Base-by-base conservation (phyloP, 2,888 invertebrate genomes). In the Eupsilia transversa region DNA sequence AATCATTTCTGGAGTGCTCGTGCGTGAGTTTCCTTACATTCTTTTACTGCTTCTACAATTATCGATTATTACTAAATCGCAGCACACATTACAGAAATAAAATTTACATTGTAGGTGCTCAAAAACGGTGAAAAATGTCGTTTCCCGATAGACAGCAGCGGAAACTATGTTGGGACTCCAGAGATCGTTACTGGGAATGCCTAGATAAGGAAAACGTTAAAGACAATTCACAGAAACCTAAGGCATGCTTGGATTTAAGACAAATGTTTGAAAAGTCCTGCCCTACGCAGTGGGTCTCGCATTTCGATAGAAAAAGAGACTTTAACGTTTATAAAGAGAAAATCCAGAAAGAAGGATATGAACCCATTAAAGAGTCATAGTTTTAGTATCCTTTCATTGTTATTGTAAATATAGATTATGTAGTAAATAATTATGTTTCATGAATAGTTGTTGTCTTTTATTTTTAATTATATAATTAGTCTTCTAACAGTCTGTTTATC, bases 131-230 rank as follows among this genome's bases (percentile, higher is more conserved):
- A 93, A 92, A 43, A 89, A 98, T 98, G 98, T 98, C 98, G 91
- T 98, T 98, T 94, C 98, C 98, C 78, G 97, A 97, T 89, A 99
- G 98, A 97, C 97, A 97, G 86, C 97, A 98, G 91, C 97, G 98
- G 87, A 97, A 97, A 91, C 96, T 97, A 90, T 99, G 99, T 95
- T 99, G 99, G 99, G 96, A 97, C 84, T 97, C 98, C 82, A 97
- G 99, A 90, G 99, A 99, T 95, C 97, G 97, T 72, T 99, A 98
- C 93, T 99, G 99, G 99, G 97, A 98, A 89, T 99, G 99, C 94
- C 96, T 99, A 88, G 98, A 98, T 92, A 96, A 97, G 81, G 96
- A 97, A 84, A 97, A 97, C 88, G 96, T 97, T 69, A 97, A 97
- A 89, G 97, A 97, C 71, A 97, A 96, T 91, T 94, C 96, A 69